Base-by-base conservation (phyloP, 2,113 vertebrate genomes). In the Lathamus discolor region DNA sequence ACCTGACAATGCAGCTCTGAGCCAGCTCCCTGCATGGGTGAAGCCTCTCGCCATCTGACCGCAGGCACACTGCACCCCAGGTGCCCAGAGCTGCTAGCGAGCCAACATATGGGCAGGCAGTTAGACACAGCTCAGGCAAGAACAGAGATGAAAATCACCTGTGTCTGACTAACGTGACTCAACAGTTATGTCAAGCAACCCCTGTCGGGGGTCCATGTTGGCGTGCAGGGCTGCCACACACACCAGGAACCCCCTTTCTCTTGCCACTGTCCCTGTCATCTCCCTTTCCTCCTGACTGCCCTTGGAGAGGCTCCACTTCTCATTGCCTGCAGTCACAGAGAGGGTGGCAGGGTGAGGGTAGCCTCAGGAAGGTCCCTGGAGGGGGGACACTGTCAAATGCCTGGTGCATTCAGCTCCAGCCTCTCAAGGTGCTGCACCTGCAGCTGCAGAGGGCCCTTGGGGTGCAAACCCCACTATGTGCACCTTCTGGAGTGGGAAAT, bases 1-100 rank as follows among this genome's bases (percentile, higher is more conserved):
- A 91, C 63, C 85, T 94, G 93, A 92, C 61, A 85, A 77, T 67
- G 70, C 74, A 88, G 67, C 88, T 88, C 24, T 6, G 85, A 93
- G 92, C 92, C 94, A 94, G 75, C 35, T 87, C 94, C 85, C 85
- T 0, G 2, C 78, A 20, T 19, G 49, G 29, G 28, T 39, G 75
- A 80, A 83, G 67, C n/a, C 91, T 77, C 63, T 86, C 1, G 0
- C 89, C 92, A 96, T 94, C 96, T 96, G 93, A 95, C 84, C 13
- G 0, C 54, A 24, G 78, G 84, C 80, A 81, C 64, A 13, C 33
- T 0, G 1, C 7, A 20, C 79, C 51, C 55, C 0, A 0, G 67
- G 83, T 19, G 23, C 73, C 51, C 64, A 62, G 51, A 24, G 46
- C 85, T 90, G 90, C 85, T 75, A 72, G 68, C 0, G 6, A 83